Conservation (phyloP, 2,113 vertebrate genomes). For the Podilymbus podiceps region DNA sequence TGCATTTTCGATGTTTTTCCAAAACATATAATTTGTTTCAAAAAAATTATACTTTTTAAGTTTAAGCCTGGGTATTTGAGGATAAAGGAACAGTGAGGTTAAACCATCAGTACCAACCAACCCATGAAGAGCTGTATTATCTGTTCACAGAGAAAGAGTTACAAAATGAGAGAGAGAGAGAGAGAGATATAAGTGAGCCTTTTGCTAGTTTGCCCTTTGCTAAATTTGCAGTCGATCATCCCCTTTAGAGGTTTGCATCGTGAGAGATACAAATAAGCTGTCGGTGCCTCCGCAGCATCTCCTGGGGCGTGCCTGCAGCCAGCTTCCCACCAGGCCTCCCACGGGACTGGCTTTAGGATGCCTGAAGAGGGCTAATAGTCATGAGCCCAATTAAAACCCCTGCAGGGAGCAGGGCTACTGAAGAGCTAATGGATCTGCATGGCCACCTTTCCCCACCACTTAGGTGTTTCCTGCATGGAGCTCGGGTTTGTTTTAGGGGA, state of each 20-base stretch:
- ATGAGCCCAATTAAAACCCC: neutral
- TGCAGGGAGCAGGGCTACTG: neutral
- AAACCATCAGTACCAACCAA: neutral
- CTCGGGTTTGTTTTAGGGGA: neutral
- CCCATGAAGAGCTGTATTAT: neutral
- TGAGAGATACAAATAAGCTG: neutral
- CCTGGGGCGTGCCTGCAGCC: neutral
- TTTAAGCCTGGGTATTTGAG: neutral
- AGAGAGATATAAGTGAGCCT: neutral
- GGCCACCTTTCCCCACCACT: neutral
- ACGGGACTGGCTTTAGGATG: rapidly evolving
- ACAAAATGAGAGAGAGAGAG: neutral
- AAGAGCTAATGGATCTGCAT: neutral
- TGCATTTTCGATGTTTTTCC: neutral
- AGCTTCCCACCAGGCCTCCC: neutral
- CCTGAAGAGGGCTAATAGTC: neutral
- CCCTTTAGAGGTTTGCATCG: neutral
- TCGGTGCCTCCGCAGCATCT: neutral
- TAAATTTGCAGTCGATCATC: neutral
- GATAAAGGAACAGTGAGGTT: neutral
- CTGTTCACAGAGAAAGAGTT: neutral
- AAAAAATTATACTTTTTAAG: neutral
- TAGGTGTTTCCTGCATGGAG: neutral
- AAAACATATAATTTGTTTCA: neutral
- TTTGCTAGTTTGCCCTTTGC: neutral